These are phyloP conservation scores for Chironomus riparius DNA, from an alignment of 2,888 invertebrate species.

Conservation along the genomic window DNA sequence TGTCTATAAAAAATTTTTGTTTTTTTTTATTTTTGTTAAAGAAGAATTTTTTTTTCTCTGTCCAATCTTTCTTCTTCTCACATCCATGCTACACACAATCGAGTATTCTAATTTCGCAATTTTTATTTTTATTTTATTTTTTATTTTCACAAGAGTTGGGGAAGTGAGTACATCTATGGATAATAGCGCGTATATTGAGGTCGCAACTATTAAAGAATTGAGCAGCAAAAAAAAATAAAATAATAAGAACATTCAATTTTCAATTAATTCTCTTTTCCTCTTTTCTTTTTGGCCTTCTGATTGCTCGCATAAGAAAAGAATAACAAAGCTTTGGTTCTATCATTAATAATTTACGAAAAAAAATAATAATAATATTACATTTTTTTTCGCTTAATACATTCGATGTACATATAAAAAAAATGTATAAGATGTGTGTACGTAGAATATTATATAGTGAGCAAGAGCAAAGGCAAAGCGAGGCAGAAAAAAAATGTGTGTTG, in stretches of 20 bases:
- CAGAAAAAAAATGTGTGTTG: not conserved
- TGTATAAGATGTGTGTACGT: not conserved
- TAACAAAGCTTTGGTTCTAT: slow-evolving; percentile 7
- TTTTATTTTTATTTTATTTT: too few relatives aligned
- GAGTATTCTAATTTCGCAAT: slow-evolving; percentile 3
- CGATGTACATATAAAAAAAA: not conserved
- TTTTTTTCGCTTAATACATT: not conserved
- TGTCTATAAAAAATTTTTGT: slow-evolving; percentile 3
- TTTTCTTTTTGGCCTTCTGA: not conserved
- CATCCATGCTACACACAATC: too few relatives aligned
- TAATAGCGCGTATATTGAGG: slow-evolving; percentile 4
- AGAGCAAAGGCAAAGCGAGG: not conserved
- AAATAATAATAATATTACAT: not conserved
- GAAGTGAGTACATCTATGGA: not conserved
- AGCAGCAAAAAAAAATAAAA: not conserved
- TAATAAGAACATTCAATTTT: slow-evolving; percentile 9
- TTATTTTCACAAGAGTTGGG: not conserved
- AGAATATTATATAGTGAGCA: not conserved
- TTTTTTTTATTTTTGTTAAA: too few relatives aligned
- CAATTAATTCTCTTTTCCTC: slow-evolving; percentile 17
- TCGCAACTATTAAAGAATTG: slow-evolving; percentile 10
- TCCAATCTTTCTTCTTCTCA: too few relatives aligned
- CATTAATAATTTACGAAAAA: slow-evolving; percentile 17
- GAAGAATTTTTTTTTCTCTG: too few relatives aligned
- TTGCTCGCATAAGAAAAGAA: not conserved